phyloP scores from a whole-genome alignment of 1,140 invertebrate genomes.

The Hestina assimilis region DNA sequence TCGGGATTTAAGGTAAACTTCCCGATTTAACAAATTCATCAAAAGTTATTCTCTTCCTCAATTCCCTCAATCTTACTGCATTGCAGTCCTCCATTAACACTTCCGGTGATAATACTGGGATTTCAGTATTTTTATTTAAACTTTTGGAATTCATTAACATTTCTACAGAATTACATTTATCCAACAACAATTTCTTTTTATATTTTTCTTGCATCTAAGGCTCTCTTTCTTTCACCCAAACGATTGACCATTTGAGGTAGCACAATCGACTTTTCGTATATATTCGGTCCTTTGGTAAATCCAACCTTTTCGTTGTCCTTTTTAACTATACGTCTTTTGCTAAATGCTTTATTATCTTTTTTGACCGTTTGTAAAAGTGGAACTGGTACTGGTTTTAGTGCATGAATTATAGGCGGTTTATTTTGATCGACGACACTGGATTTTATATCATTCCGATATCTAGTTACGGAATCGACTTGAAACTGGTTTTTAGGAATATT shows the following conservation, averaged over 20 bases:
- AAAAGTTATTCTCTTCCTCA: constrained; percentile 15
- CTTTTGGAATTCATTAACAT: no score
- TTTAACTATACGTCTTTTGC: constrained; percentile 19
- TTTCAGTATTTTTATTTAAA: neutral
- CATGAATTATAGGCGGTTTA: neutral
- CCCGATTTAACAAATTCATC: constrained; percentile 23
- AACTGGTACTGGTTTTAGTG: neutral
- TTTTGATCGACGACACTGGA: constrained; percentile 6
- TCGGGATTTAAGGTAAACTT: no score
- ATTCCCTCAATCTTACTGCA: constrained; percentile 27
- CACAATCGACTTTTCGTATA: constrained; percentile 40
- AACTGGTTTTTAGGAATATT: neutral
- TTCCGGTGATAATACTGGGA: constrained; percentile 6
- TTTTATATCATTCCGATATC: constrained; percentile 4
- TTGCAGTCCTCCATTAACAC: constrained; percentile 35
- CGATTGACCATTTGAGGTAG: constrained; percentile 38
- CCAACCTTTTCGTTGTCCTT: constrained; percentile 16
- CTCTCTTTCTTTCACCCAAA: constrained; percentile 18
- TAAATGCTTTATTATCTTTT: constrained; percentile 34
- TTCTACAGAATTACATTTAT: constrained; percentile 1
- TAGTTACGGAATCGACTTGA: neutral
- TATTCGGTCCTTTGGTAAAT: constrained; percentile 34
- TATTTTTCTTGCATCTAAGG: constrained; percentile 16
- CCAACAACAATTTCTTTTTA: constrained; percentile 27
- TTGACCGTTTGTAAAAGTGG: constrained; percentile 20